Evolutionary conservation across 2,888 invertebrate genomes (phyloP), one percentile per base, ranked within the genome.

Genomic region (Leucania comma): DNA sequence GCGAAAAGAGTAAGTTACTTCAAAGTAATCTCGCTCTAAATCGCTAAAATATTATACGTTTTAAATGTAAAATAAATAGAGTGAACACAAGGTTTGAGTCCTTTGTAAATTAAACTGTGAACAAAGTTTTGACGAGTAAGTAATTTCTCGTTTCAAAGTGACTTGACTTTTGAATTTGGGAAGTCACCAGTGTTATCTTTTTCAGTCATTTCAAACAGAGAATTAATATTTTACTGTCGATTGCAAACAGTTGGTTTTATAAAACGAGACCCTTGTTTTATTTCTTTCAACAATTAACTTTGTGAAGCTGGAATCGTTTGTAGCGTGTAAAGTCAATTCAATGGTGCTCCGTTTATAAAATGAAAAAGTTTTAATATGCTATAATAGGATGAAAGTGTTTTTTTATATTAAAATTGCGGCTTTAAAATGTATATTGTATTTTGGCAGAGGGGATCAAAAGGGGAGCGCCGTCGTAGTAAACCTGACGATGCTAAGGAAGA

Each of bases 401-500:
- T 38, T 29, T 29, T 29, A 22, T 72, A 72, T 57, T 66, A 80
- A 67, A 67, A 75, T 65, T 61, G 42, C 17, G 57, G 70, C 48
- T 74, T 71, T 53, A 48, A 54, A 73, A 76, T 63, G 73, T 79
- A 61, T 78, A 78, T 75, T 80, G 29, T 78, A 75, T 72, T 71
- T 59, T 70, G 38, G 10, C 58, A 91, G 92, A 89, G 87, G 74
- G 91, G 89, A 69, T 71, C 83, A 58, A 94, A 92, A 88, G 87
- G 87, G 22, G 93, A 94, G 51, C 90, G 92, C 32, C 91, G 92
- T 50, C 89, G 89, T 5, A 93, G 92, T 78, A 86, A 88, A 63
- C 88, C 90, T 29, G 91, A 92, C 14, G 90, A 91, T 59, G 86
- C 86, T 5, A 88, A 88, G 60, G 93, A 93, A 29, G 95, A 95